Conservation (phyloP, 2,888 invertebrate genomes). For the Spatulosminthurus flaviceps region DNA sequence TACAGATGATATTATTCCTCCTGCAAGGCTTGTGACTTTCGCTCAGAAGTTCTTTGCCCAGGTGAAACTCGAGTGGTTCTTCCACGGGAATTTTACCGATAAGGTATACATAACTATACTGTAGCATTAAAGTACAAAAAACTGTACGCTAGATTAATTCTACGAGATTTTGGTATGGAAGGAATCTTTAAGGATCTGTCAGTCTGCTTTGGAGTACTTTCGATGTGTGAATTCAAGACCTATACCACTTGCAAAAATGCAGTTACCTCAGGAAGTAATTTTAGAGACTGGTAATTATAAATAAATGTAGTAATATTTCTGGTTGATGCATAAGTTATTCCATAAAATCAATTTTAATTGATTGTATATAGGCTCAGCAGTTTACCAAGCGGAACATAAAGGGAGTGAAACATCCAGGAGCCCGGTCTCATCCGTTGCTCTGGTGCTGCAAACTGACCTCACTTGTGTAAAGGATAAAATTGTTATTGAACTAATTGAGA, state of each 20-base stretch:
- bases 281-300: slow-evolving; percentile 8
- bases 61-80: slow-evolving; percentile 85
- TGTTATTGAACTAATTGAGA: slow-evolving; percentile 42
- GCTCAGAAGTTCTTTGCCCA: slow-evolving; percentile 81
- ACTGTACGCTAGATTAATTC: background rate
- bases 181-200: slow-evolving; percentile 20
- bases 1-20: slow-evolving; percentile 75
- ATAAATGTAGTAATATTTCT: slow-evolving; percentile 77
- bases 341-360: too few species aligned
- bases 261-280: background rate
- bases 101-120: too few species aligned
- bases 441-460: background rate
- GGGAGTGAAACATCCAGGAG: background rate
- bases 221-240: slow-evolving; percentile 22
- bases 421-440: background rate
- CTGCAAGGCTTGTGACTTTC: slow-evolving; percentile 79
- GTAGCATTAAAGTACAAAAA: background rate
- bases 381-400: background rate
- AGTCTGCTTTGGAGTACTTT: slow-evolving; percentile 21
- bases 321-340: slow-evolving; percentile 73
- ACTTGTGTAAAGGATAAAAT: slow-evolving; percentile 21
- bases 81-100: slow-evolving; percentile 81
- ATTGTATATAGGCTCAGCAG: background rate
- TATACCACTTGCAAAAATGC: background rate
- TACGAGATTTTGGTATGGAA: slow-evolving; percentile 8